Evolutionary conservation across 2,113 vertebrate species (phyloP).

Genomic region (Xiphophorus hellerii): DNA sequence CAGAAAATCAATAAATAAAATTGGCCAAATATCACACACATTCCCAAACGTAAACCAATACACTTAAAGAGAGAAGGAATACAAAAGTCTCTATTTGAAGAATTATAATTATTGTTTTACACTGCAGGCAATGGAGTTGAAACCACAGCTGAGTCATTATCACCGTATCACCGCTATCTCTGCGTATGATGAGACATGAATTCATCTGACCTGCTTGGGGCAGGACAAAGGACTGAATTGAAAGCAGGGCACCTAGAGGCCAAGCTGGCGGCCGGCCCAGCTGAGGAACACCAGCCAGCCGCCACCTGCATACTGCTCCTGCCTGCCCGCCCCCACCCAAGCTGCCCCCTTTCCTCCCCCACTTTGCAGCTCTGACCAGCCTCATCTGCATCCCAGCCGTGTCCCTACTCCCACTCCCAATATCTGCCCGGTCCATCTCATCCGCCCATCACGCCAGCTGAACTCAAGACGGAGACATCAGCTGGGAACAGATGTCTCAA

Average conservation of each 20-base stretch:
- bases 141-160: conserved; percentile 76
- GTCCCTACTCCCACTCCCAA: conserved; percentile 66
- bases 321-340: conserved; percentile 8
- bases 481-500: conserved; percentile 65
- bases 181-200: conserved; percentile 71
- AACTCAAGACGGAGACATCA: conserved; percentile 64
- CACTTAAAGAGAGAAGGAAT: neutral
- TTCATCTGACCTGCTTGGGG: conserved; percentile 70
- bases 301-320: conserved; percentile 77
- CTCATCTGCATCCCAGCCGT: conserved; percentile 77
- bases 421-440: conserved; percentile 74
- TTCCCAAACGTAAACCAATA: neutral
- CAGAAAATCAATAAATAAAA: conserved; percentile 1
- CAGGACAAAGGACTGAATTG: conserved; percentile 77
- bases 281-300: conserved; percentile 75
- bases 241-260: conserved; percentile 72
- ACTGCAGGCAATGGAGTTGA: conserved; percentile 51
- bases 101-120: conserved; percentile 7
- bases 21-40: conserved; percentile 4
- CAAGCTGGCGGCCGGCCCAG: conserved; percentile 74
- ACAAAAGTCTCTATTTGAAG: conserved; percentile 10
- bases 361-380: conserved; percentile 35
- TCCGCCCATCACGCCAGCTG: conserved; percentile 65
- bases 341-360: conserved; percentile 9
- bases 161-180: conserved; percentile 67